Conservation (phyloP, 2,797 vertebrate genomes). For the Rhabdomys pumilio region DNA sequence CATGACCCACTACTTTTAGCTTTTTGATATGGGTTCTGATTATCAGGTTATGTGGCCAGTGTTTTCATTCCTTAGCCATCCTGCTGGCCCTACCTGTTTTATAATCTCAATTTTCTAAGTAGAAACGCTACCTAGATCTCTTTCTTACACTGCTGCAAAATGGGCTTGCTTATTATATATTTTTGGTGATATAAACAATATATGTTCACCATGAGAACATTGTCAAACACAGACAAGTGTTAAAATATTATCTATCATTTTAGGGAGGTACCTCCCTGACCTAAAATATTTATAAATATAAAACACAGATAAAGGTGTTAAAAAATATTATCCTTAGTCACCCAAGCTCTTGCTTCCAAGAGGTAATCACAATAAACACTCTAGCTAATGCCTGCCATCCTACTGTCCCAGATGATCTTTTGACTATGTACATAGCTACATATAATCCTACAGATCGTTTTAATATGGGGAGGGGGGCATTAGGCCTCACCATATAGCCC, state of each 20-base stretch:
- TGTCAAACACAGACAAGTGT: constrained; percentile 13
- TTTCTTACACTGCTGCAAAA: neutral
- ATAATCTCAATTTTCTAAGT: neutral
- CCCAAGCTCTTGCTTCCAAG: neutral
- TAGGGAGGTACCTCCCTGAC: no score
- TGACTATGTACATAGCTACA: neutral
- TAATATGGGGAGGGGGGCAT: neutral
- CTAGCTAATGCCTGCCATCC: neutral
- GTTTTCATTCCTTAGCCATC: neutral
- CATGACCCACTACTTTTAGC: neutral
- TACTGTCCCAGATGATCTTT: neutral
- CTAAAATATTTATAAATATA: neutral
- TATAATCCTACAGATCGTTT: neutral
- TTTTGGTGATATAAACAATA: constrained; percentile 17
- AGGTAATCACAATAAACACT: neutral
- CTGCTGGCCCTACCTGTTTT: neutral
- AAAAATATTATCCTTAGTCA: neutral
- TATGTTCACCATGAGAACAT: neutral
- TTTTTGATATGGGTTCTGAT: neutral
- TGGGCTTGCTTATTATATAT: neutral
- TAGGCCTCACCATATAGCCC: neutral
- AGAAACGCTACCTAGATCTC: constrained; percentile 1
- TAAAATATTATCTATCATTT: no score
- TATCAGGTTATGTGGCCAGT: no score
- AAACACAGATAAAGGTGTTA: neutral